Evolutionary conservation across 2,113 vertebrate genomes (phyloP), one percentile per base, ranked within the genome.

Genomic region (Dasyornis broadbenti): DNA sequence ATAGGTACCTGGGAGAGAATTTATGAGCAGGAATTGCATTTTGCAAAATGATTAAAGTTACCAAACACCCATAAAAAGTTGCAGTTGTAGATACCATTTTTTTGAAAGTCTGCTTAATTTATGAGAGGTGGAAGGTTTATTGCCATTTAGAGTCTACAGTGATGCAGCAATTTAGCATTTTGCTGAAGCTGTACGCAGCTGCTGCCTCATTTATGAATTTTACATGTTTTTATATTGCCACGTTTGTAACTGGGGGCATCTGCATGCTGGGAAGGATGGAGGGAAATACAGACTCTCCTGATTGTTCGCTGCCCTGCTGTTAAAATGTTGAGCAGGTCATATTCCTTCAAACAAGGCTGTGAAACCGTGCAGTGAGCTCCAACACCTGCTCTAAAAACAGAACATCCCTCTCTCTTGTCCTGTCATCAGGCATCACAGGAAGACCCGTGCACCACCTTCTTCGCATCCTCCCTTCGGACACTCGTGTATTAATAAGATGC

Each of bases 1-100:
- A 98, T 98, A 97, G 95, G 96, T 97, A 97, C 96, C 97, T 97
- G 97, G 95, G 92, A 97, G 96, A 97, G 97, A 97, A 98, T 98
- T 98, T 98, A 98, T 94, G 97, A 94, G 97, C 96, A 97, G 91
- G 96, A 98, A 97, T 98, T 73, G 53, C 97, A 98, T 98, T 98
- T 98, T 98, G 97, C 98, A 98, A 97, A 98, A 98, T 97, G 94
- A 98, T 98, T 98, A 97, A 98, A 98, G 98, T 98, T 98, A 97
- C 98, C 97, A 97, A 98, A 97, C 97, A 98, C 97, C 97, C 97
- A 98, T 98, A 98, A 98, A 98, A 98, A 98, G 97, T 98, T 98
- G 97, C 97, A 97, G 97, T 93, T 95, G 96, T 76, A 97, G 98
- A 97, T 97, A 97, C 52, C 83, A 80, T 97, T 98, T 98, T 97